Evolutionary conservation across 2,888 invertebrate genomes (phyloP), one percentile per base, ranked within the genome.

Genomic region (Villa cingulata): DNA sequence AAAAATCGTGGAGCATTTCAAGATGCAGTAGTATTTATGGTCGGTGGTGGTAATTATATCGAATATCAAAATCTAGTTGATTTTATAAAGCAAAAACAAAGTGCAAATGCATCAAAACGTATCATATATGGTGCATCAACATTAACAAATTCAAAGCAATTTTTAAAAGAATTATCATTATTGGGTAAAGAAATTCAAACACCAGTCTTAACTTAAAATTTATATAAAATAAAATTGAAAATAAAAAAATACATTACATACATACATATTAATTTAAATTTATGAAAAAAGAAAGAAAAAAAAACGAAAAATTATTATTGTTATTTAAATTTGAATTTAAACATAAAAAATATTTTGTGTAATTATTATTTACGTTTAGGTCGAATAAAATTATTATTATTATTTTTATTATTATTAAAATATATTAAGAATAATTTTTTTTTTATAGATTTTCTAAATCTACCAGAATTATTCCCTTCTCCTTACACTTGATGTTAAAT

Each of bases 21-120:
- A 59, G 90, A 91, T 68, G 89, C 89, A 4, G 82, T 91, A 49
- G 90, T 92, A 12, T 92, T 92, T 69, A 70, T 92, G 48, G 87
- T 92, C 39, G 91, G 92, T 39, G 91, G 91, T 50, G 91, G 98
- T 43, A 97, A 96, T 74, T 99, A 98, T 64, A 96, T 97, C 62
- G 98, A 99, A 70, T 98, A 98, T 70, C 97, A 97, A 70, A 98
- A 99, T 75, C 77, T 99, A 50, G 80, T 88, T 45, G 97, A 97
- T 65, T 94, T 94, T 63, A 86, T 87, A 34, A 94, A 88, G 80
- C 85, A 84, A 74, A 85, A 83, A 65, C 77, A 78, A 52, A 74
- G 78, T 10, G 74, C 80, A 53, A 83, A 83, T 40, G 59, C 63
- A 1, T 75, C 75, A 48, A 85, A 86, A 65, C 80, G 86, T 63